Evolutionary conservation across 2,888 invertebrate species (phyloP).

Genomic region (Stenolophus ochropezus): DNA sequence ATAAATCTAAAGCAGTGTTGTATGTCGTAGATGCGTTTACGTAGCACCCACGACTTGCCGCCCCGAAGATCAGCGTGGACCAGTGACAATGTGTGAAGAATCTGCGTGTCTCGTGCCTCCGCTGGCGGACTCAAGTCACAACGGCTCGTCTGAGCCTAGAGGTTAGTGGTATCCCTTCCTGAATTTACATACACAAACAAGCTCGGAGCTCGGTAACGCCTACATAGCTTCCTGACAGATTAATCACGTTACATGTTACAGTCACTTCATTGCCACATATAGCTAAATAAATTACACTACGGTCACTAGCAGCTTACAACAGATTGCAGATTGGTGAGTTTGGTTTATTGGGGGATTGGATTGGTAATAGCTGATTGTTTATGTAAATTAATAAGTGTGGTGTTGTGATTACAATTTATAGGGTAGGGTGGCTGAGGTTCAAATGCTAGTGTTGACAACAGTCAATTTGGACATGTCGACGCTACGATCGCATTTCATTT

Average conservation of each 20-base stretch:
- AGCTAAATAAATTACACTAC: not conserved
- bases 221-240: not conserved
- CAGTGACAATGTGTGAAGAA: conserved; percentile 71
- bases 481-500: too few relatives aligned
- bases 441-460: too few relatives aligned
- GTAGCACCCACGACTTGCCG: not conserved
- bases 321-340: not conserved
- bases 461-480: too few relatives aligned
- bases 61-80: not conserved
- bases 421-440: too few relatives aligned
- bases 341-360: not conserved
- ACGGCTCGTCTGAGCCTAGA: conserved; percentile 69
- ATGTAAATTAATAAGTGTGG: not conserved
- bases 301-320: not conserved
- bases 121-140: conserved; percentile 69
- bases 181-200: conserved; percentile 4
- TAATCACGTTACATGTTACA: not conserved
- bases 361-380: not conserved
- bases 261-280: not conserved
- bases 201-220: not conserved
- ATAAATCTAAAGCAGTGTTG: not conserved
- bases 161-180: conserved; percentile 65
- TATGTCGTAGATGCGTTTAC: conserved; percentile 51
- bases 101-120: conserved; percentile 72
- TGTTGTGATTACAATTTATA: not conserved